phyloP scores from a whole-genome alignment of 2,113 vertebrate genomes.

The Apodemus sylvaticus region DNA sequence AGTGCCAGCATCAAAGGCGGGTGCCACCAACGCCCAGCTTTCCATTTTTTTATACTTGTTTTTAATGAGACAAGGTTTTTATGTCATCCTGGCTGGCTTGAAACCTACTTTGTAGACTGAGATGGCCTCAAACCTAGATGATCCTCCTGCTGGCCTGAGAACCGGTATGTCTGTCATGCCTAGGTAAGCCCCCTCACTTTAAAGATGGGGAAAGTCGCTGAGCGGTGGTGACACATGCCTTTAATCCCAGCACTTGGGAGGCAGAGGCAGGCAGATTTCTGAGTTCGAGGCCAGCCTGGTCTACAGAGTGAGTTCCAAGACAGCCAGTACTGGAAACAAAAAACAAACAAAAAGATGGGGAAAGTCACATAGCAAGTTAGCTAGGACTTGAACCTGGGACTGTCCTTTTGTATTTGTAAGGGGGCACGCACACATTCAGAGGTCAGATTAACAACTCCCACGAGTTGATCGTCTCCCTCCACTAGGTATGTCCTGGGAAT shows the following conservation, averaged over 20 bases:
- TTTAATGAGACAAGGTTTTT: neutral
- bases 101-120: neutral
- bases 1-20: too few species aligned
- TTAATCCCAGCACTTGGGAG: too few species aligned
- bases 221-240: too few species aligned
- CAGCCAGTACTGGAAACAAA: too few species aligned
- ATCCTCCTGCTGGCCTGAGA: neutral
- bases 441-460: neutral
- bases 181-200: neutral
- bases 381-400: neutral
- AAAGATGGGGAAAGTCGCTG: too few species aligned
- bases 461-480: neutral
- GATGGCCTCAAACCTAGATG: too few species aligned
- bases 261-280: too few species aligned
- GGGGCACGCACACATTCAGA: neutral
- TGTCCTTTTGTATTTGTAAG: neutral
- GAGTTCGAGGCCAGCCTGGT: too few species aligned
- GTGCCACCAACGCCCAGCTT: too few species aligned
- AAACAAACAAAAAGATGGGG: neutral
- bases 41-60: neutral
- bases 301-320: too few species aligned
- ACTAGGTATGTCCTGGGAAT: neutral
- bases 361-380: slow-evolving; percentile 4
- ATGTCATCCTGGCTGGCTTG: neutral
- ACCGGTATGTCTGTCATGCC: neutral